These are phyloP conservation scores for Acleris cristana DNA, from an alignment of 2,888 invertebrate genomes.

Conservation along the genomic window DNA sequence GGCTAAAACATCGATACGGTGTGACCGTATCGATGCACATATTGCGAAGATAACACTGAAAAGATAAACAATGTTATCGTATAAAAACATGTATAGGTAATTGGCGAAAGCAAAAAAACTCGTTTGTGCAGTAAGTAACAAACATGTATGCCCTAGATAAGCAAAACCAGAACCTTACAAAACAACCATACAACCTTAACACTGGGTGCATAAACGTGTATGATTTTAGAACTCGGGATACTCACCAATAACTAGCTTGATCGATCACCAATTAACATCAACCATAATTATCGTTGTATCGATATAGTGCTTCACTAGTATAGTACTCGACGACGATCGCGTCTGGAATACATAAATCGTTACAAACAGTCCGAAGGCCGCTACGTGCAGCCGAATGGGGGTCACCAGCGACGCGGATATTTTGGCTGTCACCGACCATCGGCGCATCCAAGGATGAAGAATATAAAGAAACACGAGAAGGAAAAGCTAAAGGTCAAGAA, in stretches of 20 bases:
- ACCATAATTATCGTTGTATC: constrained; percentile 22
- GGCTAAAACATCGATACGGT: constrained; percentile 38
- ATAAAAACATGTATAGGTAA: neutral
- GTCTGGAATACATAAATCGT: constrained; percentile 58
- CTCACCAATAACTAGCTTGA: too few species aligned
- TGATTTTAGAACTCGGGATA: too few species aligned
- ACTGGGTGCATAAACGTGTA: too few species aligned
- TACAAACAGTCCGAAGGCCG: constrained; percentile 61
- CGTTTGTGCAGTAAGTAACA: neutral
- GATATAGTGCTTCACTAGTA: constrained; percentile 38
- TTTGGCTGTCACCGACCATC: constrained; percentile 37
- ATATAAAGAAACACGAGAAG: neutral
- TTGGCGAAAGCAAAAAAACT: neutral
- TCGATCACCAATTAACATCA: neutral
- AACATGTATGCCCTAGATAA: too few species aligned
- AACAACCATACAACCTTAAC: neutral
- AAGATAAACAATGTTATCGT: constrained; percentile 13
- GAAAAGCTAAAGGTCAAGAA: constrained; percentile 6
- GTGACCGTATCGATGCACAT: too few species aligned
- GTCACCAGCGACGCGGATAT: constrained; percentile 64
- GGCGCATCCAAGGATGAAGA: constrained; percentile 12
- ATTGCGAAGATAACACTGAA: constrained; percentile 28
- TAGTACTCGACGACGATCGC: constrained; percentile 42
- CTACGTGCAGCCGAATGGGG: constrained; percentile 66
- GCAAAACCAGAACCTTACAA: neutral